phyloP scores from a whole-genome alignment of 2,888 invertebrate species.

The Drosophila neotestacea region DNA sequence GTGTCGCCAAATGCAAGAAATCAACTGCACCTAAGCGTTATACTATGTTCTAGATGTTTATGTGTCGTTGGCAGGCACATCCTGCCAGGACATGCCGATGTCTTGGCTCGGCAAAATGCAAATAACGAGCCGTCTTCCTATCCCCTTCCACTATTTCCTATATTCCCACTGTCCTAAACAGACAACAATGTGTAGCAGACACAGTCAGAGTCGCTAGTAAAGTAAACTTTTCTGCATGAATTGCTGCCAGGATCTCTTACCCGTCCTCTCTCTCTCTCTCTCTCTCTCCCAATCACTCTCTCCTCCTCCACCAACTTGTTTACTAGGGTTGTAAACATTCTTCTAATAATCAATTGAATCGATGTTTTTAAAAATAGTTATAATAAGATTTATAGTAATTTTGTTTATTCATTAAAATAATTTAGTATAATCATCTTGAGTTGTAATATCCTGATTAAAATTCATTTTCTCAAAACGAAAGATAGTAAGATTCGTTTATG shows the following conservation, averaged over 20 bases:
- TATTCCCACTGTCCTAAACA: neutral
- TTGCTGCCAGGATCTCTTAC: slow-evolving; percentile 48
- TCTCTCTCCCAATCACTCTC: neutral
- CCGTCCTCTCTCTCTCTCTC: neutral
- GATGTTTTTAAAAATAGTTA: too few species aligned
- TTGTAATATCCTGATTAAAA: too few species aligned
- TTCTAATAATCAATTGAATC: too few species aligned
- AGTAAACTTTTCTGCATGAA: slow-evolving; percentile 78
- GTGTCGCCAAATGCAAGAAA: slow-evolving; percentile 70
- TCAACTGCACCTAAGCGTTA: slow-evolving; percentile 73
- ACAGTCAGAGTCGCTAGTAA: slow-evolving; percentile 37
- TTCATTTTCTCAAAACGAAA: too few species aligned
- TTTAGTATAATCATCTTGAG: too few species aligned
- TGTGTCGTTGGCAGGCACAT: slow-evolving; percentile 58
- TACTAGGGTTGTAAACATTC: too few species aligned
- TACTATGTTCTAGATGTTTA: slow-evolving; percentile 44
- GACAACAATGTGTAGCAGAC: slow-evolving; percentile 47
- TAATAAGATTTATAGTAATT: too few species aligned
- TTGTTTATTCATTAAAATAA: too few species aligned
- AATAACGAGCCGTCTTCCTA: slow-evolving; percentile 63
- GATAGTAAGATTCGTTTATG: too few species aligned
- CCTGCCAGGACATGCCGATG: slow-evolving; percentile 54
- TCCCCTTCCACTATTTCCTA: too few species aligned
- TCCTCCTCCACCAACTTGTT: too few species aligned
- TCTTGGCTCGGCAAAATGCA: slow-evolving; percentile 61